Evolutionary conservation across 2,888 invertebrate genomes (phyloP).

Genomic region (Pteria penguin): DNA sequence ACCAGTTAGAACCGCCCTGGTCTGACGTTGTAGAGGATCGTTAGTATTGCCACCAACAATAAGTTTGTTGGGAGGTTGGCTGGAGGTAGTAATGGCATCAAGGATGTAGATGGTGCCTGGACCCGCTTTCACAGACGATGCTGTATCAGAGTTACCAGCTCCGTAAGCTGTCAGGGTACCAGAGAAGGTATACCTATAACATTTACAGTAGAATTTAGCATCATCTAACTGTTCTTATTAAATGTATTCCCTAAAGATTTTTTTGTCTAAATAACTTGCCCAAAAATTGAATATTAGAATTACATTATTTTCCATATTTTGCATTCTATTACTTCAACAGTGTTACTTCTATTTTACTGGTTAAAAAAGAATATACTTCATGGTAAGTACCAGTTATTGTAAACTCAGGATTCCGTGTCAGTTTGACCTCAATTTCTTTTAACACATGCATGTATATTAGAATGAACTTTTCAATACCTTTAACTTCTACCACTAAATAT

Average conservation of each 20-base stretch:
- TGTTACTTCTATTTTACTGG: too few relatives aligned
- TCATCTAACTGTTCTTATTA: neutral
- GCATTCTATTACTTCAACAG: too few relatives aligned
- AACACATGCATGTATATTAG: too few relatives aligned
- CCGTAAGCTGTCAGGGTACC: slow-evolving; percentile 64
- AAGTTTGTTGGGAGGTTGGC: slow-evolving; percentile 46
- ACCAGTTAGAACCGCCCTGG: slow-evolving; percentile 57
- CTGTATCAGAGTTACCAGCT: slow-evolving; percentile 53
- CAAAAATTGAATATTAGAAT: too few relatives aligned
- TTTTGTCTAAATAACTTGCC: too few relatives aligned
- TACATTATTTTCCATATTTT: too few relatives aligned
- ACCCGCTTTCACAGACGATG: slow-evolving; percentile 60
- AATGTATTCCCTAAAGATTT: neutral
- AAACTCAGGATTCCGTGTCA: too few relatives aligned
- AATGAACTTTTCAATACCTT: too few relatives aligned
- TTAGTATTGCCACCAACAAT: slow-evolving; percentile 53
- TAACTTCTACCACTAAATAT: too few relatives aligned
- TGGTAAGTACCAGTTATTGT: too few relatives aligned
- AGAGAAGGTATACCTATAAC: slow-evolving; percentile 53
- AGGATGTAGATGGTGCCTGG: slow-evolving; percentile 66
- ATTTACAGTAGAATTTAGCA: neutral
- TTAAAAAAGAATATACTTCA: too few relatives aligned
- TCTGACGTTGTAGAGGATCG: slow-evolving; percentile 56
- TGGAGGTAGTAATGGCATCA: slow-evolving; percentile 43
- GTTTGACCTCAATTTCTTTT: too few relatives aligned